Percentiles rank a stretch among this genome's conserved stretches.
These are phyloP conservation scores for Gadus chalcogrammus DNA, from an alignment of 2,113 vertebrate genomes.

Conservation along the genomic window DNA sequence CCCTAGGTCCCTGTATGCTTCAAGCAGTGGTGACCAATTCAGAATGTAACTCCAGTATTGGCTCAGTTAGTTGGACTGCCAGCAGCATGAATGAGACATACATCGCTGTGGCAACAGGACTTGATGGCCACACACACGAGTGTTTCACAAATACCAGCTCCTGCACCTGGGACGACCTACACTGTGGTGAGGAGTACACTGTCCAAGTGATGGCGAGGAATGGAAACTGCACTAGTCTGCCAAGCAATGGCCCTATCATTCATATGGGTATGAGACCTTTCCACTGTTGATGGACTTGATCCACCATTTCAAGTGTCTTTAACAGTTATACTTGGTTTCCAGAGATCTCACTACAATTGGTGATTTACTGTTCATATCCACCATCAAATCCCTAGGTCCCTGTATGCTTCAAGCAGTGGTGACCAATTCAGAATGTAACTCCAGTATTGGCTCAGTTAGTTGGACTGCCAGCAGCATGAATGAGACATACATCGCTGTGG, in stretches of 20 bases:
- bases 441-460: no score
- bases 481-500: no score
- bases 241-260: slow-evolving; percentile 49
- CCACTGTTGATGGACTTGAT: not conserved
- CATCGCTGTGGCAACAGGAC: no score
- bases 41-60: slow-evolving; percentile 31
- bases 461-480: no score
- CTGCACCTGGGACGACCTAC: slow-evolving; percentile 32
- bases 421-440: slow-evolving; percentile 40
- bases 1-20: slow-evolving; percentile 60
- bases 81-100: no score
- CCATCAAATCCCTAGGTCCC: slow-evolving; percentile 53
- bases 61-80: no score
- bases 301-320: no score
- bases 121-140: no score
- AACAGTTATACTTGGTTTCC: no score
- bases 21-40: slow-evolving; percentile 44
- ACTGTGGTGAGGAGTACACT: slow-evolving; percentile 63
- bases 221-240: slow-evolving; percentile 51
- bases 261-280: not conserved
- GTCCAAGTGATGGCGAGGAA: slow-evolving; percentile 53
- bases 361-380: no score
- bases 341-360: no score
- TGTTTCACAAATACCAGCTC: no score
- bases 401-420: slow-evolving; percentile 57